Evolutionary conservation across 2,113 vertebrate species (phyloP).

Genomic region (Crocuta crocuta): DNA sequence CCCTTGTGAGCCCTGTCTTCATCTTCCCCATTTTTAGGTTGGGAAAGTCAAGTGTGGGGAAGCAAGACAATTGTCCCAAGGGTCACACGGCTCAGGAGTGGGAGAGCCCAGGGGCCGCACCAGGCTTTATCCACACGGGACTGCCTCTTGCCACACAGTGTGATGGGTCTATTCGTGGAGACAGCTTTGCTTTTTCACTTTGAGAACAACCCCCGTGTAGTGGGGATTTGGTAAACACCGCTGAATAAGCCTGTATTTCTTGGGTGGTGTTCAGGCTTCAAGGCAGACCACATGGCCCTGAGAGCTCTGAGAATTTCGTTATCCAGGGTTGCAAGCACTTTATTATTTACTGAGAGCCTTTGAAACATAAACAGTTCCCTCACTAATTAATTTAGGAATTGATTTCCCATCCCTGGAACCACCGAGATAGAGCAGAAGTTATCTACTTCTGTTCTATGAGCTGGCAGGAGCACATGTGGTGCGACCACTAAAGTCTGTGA

Average conservation of each 20-base stretch:
- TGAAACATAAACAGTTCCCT: background rate
- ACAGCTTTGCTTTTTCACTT: background rate
- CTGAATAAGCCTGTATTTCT: background rate
- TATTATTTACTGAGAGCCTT: background rate
- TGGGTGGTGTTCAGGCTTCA: background rate
- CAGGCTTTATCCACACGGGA: no score
- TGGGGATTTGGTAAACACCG: background rate
- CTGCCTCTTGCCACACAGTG: background rate
- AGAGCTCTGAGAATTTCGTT: background rate
- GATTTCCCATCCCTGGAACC: constrained; percentile 5
- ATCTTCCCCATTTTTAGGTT: background rate
- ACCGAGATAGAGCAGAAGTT: background rate
- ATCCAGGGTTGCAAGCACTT: background rate
- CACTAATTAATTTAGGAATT: background rate
- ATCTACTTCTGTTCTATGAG: background rate
- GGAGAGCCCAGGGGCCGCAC: background rate
- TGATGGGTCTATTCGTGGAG: background rate
- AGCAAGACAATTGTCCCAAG: no score
- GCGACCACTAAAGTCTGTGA: fast-evolving
- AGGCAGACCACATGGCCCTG: background rate
- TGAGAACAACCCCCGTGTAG: no score
- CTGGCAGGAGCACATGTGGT: fast-evolving
- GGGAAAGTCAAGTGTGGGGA: background rate
- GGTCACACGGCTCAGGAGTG: background rate
- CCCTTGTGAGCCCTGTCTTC: background rate